Conservation (phyloP, 2,888 invertebrate genomes). For the Tromatobia lineatoria region DNA sequence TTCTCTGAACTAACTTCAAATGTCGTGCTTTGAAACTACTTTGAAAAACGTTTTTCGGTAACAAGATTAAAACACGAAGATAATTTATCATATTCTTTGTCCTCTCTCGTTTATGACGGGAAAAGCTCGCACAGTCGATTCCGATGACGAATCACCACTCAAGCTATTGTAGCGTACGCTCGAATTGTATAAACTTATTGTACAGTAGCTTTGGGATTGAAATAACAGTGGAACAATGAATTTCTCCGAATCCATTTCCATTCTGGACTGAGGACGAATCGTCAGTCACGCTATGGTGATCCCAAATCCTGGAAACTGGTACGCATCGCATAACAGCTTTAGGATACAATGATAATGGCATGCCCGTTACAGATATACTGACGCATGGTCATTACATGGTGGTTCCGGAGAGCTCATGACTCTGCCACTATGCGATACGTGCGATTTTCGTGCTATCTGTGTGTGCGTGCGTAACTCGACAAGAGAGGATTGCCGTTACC, state of each 20-base stretch:
- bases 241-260: constrained; percentile 40
- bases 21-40: too few species aligned
- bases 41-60: too few species aligned
- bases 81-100: neutral
- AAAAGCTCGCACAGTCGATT: neutral
- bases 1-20: too few species aligned
- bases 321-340: constrained; percentile 52
- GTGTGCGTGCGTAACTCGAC: constrained; percentile 48
- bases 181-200: neutral
- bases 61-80: neutral
- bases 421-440: neutral
- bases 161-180: neutral
- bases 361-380: constrained; percentile 1
- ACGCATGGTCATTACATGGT: neutral
- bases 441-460: constrained; percentile 46
- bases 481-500: constrained; percentile 30
- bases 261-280: constrained; percentile 20
- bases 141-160: neutral
- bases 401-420: neutral
- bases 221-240: constrained; percentile 34
- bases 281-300: constrained; percentile 10
- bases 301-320: constrained; percentile 40
- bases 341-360: constrained; percentile 46
- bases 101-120: neutral
- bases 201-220: neutral